These are phyloP conservation scores for Picathartes gymnocephalus DNA, from an alignment of 2,113 vertebrate genomes.

Conservation along the genomic window DNA sequence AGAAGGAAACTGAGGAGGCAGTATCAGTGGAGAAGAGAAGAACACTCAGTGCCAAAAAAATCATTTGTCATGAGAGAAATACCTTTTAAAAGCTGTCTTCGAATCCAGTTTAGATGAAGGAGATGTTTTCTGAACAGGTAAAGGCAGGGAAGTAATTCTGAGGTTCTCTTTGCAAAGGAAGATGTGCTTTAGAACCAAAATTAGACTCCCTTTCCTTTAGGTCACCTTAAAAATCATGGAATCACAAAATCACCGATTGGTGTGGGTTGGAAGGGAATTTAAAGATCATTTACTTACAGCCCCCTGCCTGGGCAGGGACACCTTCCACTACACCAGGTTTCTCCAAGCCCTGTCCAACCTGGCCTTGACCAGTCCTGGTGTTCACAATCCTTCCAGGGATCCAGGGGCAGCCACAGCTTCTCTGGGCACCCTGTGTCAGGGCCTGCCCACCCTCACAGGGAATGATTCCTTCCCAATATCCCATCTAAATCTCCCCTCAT, in stretches of 20 bases:
- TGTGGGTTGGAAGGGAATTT: neutral
- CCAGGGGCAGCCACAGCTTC: neutral
- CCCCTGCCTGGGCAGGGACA: neutral
- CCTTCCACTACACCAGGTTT: accelerated
- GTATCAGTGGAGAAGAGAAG: neutral
- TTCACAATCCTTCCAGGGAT: neutral
- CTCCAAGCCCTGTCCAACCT: neutral
- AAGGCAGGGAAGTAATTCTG: neutral
- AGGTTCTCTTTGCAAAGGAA: neutral
- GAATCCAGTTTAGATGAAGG: neutral
- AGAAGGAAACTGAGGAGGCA: neutral
- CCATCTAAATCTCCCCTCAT: neutral
- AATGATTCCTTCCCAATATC: neutral
- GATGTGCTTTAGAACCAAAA: neutral
- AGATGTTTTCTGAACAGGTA: neutral
- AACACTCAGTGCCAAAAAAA: neutral
- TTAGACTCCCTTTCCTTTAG: neutral
- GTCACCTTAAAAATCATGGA: neutral
- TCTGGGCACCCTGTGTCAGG: neutral
- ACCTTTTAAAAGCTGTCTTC: neutral
- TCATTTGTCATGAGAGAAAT: neutral
- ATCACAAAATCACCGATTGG: neutral
- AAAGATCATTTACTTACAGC: neutral
- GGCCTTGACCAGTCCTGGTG: neutral
- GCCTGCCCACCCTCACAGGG: neutral